A percentile compares a stretch with the other conserved stretches of the same genome.
Evolutionary conservation across 1,140 invertebrate genomes (phyloP).

Genomic region (Conus betulinus): DNA sequence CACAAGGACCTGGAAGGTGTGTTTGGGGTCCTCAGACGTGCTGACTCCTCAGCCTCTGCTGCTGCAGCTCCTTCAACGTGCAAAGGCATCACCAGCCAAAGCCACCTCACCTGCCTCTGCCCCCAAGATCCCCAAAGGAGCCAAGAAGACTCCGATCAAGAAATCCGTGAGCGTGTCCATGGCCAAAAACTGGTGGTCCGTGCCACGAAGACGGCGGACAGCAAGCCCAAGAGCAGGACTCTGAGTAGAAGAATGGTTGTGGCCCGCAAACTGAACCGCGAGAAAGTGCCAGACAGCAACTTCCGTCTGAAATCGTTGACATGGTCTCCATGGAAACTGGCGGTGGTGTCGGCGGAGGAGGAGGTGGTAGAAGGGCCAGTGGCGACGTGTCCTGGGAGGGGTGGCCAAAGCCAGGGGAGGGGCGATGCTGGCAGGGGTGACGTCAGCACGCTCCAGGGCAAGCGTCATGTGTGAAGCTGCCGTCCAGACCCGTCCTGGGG

Average conservation of each 20-base stretch:
- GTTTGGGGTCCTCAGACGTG: slow-evolving; percentile 48
- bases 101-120: background rate
- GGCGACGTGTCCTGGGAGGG: slow-evolving; percentile 26
- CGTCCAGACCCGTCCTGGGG: slow-evolving; percentile 27
- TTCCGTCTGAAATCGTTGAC: slow-evolving; percentile 50
- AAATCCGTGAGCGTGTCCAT: background rate
- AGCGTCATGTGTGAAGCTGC: slow-evolving; percentile 50
- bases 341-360: background rate
- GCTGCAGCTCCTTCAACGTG: background rate
- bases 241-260: background rate
- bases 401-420: background rate
- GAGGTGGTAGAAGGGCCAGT: background rate
- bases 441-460: background rate
- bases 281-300: slow-evolving; percentile 46
- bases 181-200: slow-evolving; percentile 13
- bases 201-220: background rate
- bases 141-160: background rate
- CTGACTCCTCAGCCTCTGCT: background rate
- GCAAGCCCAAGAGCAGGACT: background rate
- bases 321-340: slow-evolving; percentile 18
- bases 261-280: slow-evolving; percentile 44
- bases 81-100: background rate
- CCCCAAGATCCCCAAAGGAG: background rate
- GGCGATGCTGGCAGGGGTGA: slow-evolving; percentile 19
- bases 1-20: slow-evolving; percentile 38